Base-by-base conservation (phyloP, 1,140 invertebrate species). In the Drosophila auraria region DNA sequence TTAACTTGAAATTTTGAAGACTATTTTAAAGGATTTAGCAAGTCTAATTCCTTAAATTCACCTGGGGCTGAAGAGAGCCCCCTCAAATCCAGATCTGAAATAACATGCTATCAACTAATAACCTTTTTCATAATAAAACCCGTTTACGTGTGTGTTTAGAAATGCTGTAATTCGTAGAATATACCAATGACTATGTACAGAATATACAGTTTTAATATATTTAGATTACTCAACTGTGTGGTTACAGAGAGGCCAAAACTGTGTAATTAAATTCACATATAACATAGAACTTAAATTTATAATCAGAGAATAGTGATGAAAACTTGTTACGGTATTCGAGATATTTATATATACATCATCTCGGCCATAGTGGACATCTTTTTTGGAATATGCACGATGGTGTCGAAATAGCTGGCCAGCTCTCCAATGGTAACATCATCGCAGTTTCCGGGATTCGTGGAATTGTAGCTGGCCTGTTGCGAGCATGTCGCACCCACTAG, bases 301-400 rank as follows among this genome's bases (percentile, higher is more conserved):
- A 69, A 47, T 71, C 40, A 11, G 40, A 71, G 49, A 57, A 54
- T 45, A 20, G 11, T 14, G 66, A 40, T 30, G 23, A 69, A 38
- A 60, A 50, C 23, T 14, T 14, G n/a, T 20, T 36, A 38, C 36
- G 30, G 20, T 57, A 45, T 36, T 23, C 27, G 20, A 49, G 20
- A 57, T 57, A 56, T 33, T 62, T 82, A 98, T 94, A 97, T 98
- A 93, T 98, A 98, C 97, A 98, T 98, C 97, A 98, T 98, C 94
- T 98, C 97, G 60, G 98, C 98, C 97, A 98, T 98, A 56, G 96
- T 96, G 38, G 97, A 98, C 98, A 98, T 98, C 93, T 98, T 98
- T 93, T 97, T 98, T 74, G 98, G 98, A 94, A 98, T 98, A 95
- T 98, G 97, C 64, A 98, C 97, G 92, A 97, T 96, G 79, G 97